Conservation (phyloP, 1,140 invertebrate genomes). For the Hesperophylax magnus region DNA sequence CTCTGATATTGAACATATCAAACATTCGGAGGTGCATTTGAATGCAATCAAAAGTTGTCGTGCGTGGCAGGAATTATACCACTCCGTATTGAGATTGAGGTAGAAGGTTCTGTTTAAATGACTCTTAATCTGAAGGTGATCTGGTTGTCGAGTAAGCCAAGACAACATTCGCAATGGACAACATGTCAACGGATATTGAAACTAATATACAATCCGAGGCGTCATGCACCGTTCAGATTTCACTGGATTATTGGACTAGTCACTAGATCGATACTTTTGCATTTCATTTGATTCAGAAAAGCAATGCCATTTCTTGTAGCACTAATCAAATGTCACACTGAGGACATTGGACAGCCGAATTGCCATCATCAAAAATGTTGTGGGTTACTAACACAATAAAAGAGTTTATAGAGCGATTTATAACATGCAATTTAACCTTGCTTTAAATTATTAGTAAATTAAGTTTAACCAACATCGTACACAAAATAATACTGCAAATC, state of each 20-base stretch:
- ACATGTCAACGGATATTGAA: not conserved
- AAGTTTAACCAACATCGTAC: too few relatives aligned
- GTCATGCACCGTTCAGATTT: not conserved
- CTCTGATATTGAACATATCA: not conserved
- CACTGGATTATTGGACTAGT: not conserved
- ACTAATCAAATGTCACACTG: too few relatives aligned
- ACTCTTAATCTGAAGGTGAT: constrained; percentile 22
- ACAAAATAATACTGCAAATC: too few relatives aligned
- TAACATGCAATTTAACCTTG: too few relatives aligned
- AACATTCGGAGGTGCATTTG: not conserved
- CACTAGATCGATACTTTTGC: too few relatives aligned
- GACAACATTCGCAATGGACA: constrained; percentile 24
- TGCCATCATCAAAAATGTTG: too few relatives aligned
- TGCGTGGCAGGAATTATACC: not conserved
- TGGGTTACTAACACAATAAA: too few relatives aligned
- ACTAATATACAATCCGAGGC: not conserved
- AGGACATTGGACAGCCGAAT: too few relatives aligned
- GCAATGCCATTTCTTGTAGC: too few relatives aligned
- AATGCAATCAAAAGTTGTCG: not conserved
- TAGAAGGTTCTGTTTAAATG: not conserved
- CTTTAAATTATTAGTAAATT: too few relatives aligned
- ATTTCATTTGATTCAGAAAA: too few relatives aligned
- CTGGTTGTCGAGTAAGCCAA: not conserved
- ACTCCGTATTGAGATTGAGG: not conserved
- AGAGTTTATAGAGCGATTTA: too few relatives aligned